These are phyloP conservation scores for Cirrhinus mrigala DNA, from an alignment of 2,797 vertebrate genomes.

Conservation along the genomic window DNA sequence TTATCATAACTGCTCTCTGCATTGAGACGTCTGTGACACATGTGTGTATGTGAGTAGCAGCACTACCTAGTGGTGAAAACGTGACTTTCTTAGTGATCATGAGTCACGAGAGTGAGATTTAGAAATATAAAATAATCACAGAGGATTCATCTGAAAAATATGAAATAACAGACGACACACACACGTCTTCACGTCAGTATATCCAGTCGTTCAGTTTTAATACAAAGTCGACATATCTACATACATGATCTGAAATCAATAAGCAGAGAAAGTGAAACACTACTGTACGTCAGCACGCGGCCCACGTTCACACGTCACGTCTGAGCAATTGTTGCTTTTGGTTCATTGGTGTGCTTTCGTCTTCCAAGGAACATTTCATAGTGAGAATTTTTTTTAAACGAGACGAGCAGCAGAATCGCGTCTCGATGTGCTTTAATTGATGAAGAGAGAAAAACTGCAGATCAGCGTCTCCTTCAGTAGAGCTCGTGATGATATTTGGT, in stretches of 20 bases:
- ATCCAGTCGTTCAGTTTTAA: conserved; percentile 95
- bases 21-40: background rate
- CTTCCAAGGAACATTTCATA: background rate
- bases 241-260: conserved; percentile 92
- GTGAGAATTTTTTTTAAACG: background rate
- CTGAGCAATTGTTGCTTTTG: background rate
- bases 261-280: conserved; percentile 78
- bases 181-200: conserved; percentile 69
- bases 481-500: background rate
- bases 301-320: conserved; percentile 58
- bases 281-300: conserved; percentile 69
- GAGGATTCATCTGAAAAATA: background rate
- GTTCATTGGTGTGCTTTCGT: background rate
- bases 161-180: conserved; percentile 47
- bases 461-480: background rate
- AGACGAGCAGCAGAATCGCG: background rate
- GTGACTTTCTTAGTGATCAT: background rate
- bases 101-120: background rate
- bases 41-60: background rate
- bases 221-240: conserved; percentile 99
- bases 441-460: conserved; percentile 16
- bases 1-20: background rate
- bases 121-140: background rate
- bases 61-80: conserved; percentile 30
- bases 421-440: conserved; percentile 13